Conservation (phyloP, 1,140 invertebrate species). For the Diorhabda sublineata region DNA sequence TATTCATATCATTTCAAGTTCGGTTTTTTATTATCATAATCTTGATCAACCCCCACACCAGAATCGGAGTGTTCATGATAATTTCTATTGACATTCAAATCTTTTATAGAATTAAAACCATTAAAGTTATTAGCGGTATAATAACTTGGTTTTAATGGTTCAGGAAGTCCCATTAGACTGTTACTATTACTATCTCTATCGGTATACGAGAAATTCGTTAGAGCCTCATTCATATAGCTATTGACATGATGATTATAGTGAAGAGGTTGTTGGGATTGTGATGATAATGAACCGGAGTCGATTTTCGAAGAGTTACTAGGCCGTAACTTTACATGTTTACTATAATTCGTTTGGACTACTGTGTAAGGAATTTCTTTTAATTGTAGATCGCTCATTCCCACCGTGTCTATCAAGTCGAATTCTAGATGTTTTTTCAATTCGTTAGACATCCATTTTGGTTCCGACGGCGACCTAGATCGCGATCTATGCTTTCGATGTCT, state of each 20-base stretch:
- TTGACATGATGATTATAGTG: constrained; percentile 21
- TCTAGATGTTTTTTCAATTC: constrained; percentile 81
- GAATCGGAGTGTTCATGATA: constrained; percentile 66
- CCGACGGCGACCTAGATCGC: constrained; percentile 65
- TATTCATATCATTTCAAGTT: background rate
- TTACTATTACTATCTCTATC: constrained; percentile 29
- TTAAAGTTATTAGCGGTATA: constrained; percentile 17
- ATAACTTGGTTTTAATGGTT: constrained; percentile 22
- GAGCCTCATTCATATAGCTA: constrained; percentile 26
- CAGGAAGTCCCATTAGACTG: constrained; percentile 25
- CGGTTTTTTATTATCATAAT: constrained; percentile 41
- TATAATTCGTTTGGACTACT: constrained; percentile 70
- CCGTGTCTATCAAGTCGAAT: constrained; percentile 83
- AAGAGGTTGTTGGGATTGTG: constrained; percentile 20
- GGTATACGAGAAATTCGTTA: constrained; percentile 31
- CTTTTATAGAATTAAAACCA: constrained; percentile 34
- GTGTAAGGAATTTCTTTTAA: constrained; percentile 89
- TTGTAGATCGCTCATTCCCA: constrained; percentile 83
- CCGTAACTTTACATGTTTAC: constrained; percentile 54
- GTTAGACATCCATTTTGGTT: constrained; percentile 61
- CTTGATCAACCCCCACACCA: constrained; percentile 63
- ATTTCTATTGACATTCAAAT: constrained; percentile 44
- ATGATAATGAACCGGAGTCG: constrained; percentile 35
- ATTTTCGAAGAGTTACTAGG: constrained; percentile 50
- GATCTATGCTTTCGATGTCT: constrained; percentile 66